Base-by-base conservation (phyloP, 1,140 invertebrate species). In the Apis cerana region DNA sequence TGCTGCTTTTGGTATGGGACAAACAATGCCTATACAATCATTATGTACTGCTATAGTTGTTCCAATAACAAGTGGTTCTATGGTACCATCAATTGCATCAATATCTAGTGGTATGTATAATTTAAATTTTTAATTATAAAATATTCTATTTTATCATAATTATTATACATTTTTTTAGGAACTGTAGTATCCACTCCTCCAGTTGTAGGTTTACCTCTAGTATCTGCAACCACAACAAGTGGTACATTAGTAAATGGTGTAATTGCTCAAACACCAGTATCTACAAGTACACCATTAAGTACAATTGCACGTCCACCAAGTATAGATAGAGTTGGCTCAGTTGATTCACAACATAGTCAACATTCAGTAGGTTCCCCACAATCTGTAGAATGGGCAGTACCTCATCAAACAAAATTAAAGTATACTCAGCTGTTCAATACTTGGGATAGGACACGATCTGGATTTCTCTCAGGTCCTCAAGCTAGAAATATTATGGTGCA, bases 351-450 rank as follows among this genome's bases (percentile, higher is more conserved):
- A 68, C 93, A 93, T 74, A 93, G 92, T 81, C 92, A 91, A 56
- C 92, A 93, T 85, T 93, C 93, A 9, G 83, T 90, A 17, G 85
- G 91, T 50, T 94, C 94, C 43, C 94, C 94, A 0, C 92, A 92
- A 23, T 65, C 91, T 8, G 91, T 94, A 0, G 97, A 97, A 88
- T 99, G 98, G 98, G 96, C 97, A 0, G 97, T 99, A 77, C 98
- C 98, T 21, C 98, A 99, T 90, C 96, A 96, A 77, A 97, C 96
- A 59, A 99, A 98, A 93, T 95, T 99, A 65, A 99, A 98, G 93
- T 99, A 99, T 92, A 99, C 98, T 15, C 98, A 99, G 93, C 94
- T 99, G 9, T 99, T 99, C 92, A 99, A 99, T 94, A 97, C 97
- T 3, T 97, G 97, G 83, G 99, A 99, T 94, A 95, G 97, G 83